These are phyloP conservation scores for Gastrophysa polygoni DNA, from an alignment of 2,888 invertebrate species.

Conservation along the genomic window DNA sequence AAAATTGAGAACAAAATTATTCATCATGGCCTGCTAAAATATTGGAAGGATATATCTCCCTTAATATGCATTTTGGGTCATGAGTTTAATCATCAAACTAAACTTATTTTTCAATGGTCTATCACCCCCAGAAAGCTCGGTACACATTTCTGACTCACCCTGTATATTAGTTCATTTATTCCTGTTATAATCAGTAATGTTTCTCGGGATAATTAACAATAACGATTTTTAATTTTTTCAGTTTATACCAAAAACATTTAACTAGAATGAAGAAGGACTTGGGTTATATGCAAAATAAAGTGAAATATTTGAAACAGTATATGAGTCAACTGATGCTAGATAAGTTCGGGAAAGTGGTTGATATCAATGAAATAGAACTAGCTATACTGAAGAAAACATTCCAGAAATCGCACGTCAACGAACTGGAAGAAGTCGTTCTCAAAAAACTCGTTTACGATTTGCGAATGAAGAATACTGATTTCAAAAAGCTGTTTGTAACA, in stretches of 20 bases:
- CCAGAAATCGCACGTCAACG: slow-evolving; percentile 61
- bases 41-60: too few species aligned
- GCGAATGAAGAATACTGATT: slow-evolving; percentile 60
- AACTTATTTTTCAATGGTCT: too few species aligned
- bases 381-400: slow-evolving; percentile 60
- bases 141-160: too few species aligned
- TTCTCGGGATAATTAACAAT: too few species aligned
- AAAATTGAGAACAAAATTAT: too few species aligned
- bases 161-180: too few species aligned
- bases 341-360: slow-evolving; percentile 64
- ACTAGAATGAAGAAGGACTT: slow-evolving; percentile 74
- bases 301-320: slow-evolving; percentile 63
- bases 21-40: too few species aligned
- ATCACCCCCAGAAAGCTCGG: too few species aligned
- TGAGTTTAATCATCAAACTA: too few species aligned
- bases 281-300: slow-evolving; percentile 67
- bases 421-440: slow-evolving; percentile 65
- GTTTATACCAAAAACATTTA: slow-evolving; percentile 71
- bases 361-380: slow-evolving; percentile 63
- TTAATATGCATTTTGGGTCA: too few species aligned
- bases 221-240: slow-evolving; percentile 49
- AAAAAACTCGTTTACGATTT: slow-evolving; percentile 63
- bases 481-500: slow-evolving; percentile 57
- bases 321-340: slow-evolving; percentile 61
- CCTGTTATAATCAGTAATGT: too few species aligned